Evolutionary conservation across 2,113 vertebrate genomes (phyloP), one percentile per base, ranked within the genome.

Genomic region (Chaetura pelagica): DNA sequence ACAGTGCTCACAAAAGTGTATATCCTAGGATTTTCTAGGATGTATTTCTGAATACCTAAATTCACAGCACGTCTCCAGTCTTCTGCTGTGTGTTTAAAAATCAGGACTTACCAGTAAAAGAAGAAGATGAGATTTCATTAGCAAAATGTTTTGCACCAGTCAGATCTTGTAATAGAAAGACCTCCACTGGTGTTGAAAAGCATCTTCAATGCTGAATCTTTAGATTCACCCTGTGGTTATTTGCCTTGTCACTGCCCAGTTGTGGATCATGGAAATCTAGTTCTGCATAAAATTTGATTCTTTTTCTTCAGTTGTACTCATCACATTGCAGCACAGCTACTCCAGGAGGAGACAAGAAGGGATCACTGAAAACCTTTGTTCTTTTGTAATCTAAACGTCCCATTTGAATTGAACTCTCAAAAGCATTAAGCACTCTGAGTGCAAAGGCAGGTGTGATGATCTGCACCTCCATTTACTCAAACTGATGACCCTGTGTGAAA

Each of bases 41-140:
- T 83, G 11, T 89, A 32, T n/a, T 59, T 94, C 85, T 73, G n/a
- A 90, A 32, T 83, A n/a, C 26, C 73, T 95, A 54, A 91, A 89
- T 94, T 85, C 71, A 84, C 15, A 84, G 34, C n/a, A 55, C 64
- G 7, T 61, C 84, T 91, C 44, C 48, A 71, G 7, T 64, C 29
- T 87, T 84, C 35, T 87, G 10, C 20, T 68, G 26, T 32, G 32
- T 61, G 23, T 12, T 82, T 87, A 76, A 80, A 95, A 91, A 79
- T 30, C 13, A 49, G 24, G 30, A 57, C 44, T 85, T 88, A 49
- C 8, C 15, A 64, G 22, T 49, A 44, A 64, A 89, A 72, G 49
- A 73, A n/a, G 12, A 52, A 26, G 15, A n/a, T 29, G 11, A 6
- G 12, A 57, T 68, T 96, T 71, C 40, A 32, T 84, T 54, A 71